A percentile compares a stretch with the other conserved stretches of the same genome.
These are phyloP conservation scores for Pelmatolapia mariae DNA, from an alignment of 2,113 vertebrate genomes.

Conservation along the genomic window DNA sequence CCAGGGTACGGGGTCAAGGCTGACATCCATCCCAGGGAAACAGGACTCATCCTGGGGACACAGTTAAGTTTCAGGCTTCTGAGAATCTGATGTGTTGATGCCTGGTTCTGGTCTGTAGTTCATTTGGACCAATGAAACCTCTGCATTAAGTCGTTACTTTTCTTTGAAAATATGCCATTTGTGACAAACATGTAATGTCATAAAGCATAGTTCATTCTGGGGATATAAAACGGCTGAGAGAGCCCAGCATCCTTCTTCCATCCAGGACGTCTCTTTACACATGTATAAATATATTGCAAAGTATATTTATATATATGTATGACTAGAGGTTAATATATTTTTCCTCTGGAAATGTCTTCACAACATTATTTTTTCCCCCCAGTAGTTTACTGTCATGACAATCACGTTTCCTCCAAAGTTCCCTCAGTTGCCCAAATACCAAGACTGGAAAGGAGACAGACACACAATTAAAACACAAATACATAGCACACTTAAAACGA, in stretches of 20 bases:
- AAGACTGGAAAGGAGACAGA: constrained; percentile 77
- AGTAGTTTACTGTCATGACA: constrained; percentile 7
- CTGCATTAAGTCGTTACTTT: constrained; percentile 44
- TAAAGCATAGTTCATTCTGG: constrained; percentile 4
- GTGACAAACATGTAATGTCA: constrained; percentile 18
- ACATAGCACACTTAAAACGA: not conserved
- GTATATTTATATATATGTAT: constrained; percentile 48
- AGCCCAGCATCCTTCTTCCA: constrained; percentile 10
- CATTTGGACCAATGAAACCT: constrained; percentile 23
- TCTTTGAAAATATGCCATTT: constrained; percentile 22
- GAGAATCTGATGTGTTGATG: constrained; percentile 22
- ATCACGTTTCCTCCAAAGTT: constrained; percentile 5
- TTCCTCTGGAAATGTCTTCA: constrained; percentile 56
- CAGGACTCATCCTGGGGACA: constrained; percentile 23
- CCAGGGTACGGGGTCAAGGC: constrained; percentile 23
- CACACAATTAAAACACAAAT: not conserved
- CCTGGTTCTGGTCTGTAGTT: constrained; percentile 53
- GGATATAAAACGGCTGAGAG: not conserved
- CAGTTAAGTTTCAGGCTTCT: constrained; percentile 9
- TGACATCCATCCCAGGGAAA: constrained; percentile 43
- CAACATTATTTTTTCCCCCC: constrained; percentile 40
- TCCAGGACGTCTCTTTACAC: constrained; percentile 40
- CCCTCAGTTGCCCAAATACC: constrained; percentile 89
- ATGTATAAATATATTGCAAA: constrained; percentile 49
- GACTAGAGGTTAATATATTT: constrained; percentile 51